A percentile compares a stretch with the other conserved stretches of the same genome.
phyloP scores from a whole-genome alignment of 2,113 vertebrate genomes.

The Oncorhynchus clarkii region DNA sequence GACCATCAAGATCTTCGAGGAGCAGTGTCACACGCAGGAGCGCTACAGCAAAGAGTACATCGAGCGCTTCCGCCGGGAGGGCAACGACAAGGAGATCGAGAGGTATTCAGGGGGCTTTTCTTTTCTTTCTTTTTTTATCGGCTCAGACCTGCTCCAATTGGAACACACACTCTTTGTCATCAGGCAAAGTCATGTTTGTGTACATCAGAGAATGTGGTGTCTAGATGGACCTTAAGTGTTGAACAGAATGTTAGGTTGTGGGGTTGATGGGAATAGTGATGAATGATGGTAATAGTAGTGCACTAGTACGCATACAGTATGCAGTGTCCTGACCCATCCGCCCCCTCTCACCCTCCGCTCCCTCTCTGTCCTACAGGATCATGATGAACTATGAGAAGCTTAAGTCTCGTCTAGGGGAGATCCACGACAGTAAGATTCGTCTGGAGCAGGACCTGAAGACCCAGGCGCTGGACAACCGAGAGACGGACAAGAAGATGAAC shows the following conservation, averaged over 20 bases:
- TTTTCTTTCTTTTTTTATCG: not conserved
- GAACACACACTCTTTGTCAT: not conserved
- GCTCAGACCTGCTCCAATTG: not conserved
- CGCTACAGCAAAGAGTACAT: constrained; percentile 91
- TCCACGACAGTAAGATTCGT: constrained; percentile 91
- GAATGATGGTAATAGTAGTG: not conserved
- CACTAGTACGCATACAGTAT: not conserved
- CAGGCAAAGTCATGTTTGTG: not conserved
- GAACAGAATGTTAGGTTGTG: not conserved
- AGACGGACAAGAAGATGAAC: constrained; percentile 98
- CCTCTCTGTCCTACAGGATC: constrained; percentile 68
- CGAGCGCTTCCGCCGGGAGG: constrained; percentile 86
- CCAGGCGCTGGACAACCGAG: constrained; percentile 91
- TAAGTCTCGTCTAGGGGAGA: constrained; percentile 93
- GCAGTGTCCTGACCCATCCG: too few relatives aligned
- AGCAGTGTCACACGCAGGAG: constrained; percentile 94
- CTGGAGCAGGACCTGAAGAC: constrained; percentile 96
- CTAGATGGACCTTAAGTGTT: not conserved
- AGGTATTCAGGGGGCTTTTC: constrained; percentile 59
- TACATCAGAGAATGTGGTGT: not conserved
- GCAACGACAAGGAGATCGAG: constrained; percentile 91
- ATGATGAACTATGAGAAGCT: constrained; percentile 95
- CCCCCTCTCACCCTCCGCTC: not conserved
- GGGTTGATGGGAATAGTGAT: not conserved
- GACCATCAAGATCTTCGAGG: constrained; percentile 98